A percentile compares a stretch with the other conserved stretches of the same genome.
Conservation (phyloP, 2,797 vertebrate species). For the Periparus ater region DNA sequence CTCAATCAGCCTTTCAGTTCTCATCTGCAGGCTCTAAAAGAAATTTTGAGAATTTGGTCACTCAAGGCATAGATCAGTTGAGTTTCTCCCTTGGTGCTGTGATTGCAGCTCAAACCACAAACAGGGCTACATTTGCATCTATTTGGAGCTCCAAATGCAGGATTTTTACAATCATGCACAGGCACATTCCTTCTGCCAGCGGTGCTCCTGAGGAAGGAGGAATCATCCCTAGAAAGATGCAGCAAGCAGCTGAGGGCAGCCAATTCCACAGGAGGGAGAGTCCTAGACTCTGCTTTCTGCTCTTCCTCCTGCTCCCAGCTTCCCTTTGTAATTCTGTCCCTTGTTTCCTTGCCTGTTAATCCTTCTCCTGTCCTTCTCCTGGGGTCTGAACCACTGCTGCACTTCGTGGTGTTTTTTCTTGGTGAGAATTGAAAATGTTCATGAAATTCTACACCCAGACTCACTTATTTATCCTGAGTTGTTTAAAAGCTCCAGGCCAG, state of each 20-base stretch:
- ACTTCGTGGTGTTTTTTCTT: not conserved
- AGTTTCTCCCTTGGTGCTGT: not conserved
- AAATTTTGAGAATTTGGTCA: not conserved
- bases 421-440: not conserved
- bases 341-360: not conserved
- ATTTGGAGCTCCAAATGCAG: not conserved
- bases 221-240: not conserved
- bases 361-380: not conserved
- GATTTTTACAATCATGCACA: not conserved
- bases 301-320: not conserved
- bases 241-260: not conserved
- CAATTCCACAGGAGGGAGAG: not conserved
- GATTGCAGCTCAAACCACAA: not conserved
- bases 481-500: not conserved
- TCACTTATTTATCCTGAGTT: not conserved
- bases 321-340: not conserved
- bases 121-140: not conserved
- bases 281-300: not conserved
- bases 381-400: not conserved
- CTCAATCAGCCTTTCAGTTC: not conserved
- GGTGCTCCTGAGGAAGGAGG: not conserved
- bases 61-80: rapidly evolving
- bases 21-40: not conserved
- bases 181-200: not conserved
- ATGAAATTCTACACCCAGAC: not conserved